Evolutionary conservation across 1,140 invertebrate genomes (phyloP), one percentile per base, ranked within the genome.

Genomic region (Drosophila tristis): DNA sequence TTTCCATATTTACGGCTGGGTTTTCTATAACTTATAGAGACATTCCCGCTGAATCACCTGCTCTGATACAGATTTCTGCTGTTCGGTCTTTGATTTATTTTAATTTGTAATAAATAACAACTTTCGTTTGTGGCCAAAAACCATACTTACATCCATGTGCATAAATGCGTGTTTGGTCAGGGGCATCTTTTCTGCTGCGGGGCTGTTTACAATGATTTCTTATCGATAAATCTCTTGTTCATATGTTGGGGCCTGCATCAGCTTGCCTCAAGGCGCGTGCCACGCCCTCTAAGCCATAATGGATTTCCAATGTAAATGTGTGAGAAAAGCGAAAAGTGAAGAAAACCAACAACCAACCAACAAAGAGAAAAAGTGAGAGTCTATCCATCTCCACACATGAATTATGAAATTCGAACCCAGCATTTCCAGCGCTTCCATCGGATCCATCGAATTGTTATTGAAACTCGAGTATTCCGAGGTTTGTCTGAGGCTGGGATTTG

Each of bases 51-150:
- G 66, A 71, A 71, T 71, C 66, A 72, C 65, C 68, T 71, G 68
- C 66, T 53, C 48, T 57, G 45, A 43, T 35, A 8, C 39, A 55
- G 50, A 31, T 73, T 65, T 57, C 45, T 50, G 25, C 9, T 25
- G 43, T 73, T 66, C 57, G 35, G 57, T 78, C 58, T 74, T 82
- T 84, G 80, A 85, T 84, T 85, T 84, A 85, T 84, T 84, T 84
- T 84, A 84, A 84, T 84, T 84, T 85, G 80, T 85, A 84, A 85
- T 84, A 84, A 85, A 84, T 80, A 68, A 84, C 65, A 78, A 75
- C 76, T 84, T 84, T 84, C 71, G 68, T 71, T 64, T 82, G 80
- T 79, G 50, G 61, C 43, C 64, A 35, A 16, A 16, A 70, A 35
- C 29, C 61, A 54, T 63, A 65, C 65, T 66, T 66, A 39, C 35